Evolutionary conservation across 53 echinoderm and acorn worm genomes (phyloP), one percentile per base, ranked within the genome.

Genomic region (Antedon mediterranea): DNA sequence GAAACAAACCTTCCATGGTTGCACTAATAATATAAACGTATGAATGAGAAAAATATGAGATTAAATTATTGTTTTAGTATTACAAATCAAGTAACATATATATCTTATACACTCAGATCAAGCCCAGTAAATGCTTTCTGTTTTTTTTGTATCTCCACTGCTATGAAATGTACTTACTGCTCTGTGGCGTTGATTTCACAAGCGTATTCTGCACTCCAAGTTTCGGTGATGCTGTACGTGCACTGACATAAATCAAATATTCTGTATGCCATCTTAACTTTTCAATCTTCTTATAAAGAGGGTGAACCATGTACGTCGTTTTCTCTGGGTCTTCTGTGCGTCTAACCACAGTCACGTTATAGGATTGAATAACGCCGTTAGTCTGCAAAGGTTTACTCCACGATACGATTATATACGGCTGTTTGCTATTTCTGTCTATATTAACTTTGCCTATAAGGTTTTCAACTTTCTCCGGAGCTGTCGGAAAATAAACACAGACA

Each of bases 331-430:
- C 20, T 57, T 1, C 20, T 57, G 20, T 57, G 14, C 9, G 14
- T 18, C 7, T 8, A 57, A 57, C 57, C 2, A 18, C 23, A 3
- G 57, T 57, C 9, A 57, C 20, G 57, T 57, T 57, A 26, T 57
- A 57, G 23, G 31, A 84, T 28, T 78, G 57, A 78, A 84, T 81
- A 0, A 82, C 77, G 23, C 71, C 32, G 5, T 73, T 8, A 15
- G 57, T 3, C 18, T 18, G 11, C 23, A 26, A 15, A 57, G 57
- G 57, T 57, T 57, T 57, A 3, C 23, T 1, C 57, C 57, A 57
- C 15, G 14, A 18, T 57, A 57, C 20, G 23, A 26, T 11, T 57
- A 57, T 57, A 26, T 57, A 57, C 23, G 57, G 57, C 23, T 11
- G 14, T 3, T 26, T 26, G 14, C 18, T 23, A 57, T 11, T 26